Percentiles rank a stretch among this genome's conserved stretches.
phyloP scores from a whole-genome alignment of 1,140 invertebrate species.

The Streblospio benedicti region DNA sequence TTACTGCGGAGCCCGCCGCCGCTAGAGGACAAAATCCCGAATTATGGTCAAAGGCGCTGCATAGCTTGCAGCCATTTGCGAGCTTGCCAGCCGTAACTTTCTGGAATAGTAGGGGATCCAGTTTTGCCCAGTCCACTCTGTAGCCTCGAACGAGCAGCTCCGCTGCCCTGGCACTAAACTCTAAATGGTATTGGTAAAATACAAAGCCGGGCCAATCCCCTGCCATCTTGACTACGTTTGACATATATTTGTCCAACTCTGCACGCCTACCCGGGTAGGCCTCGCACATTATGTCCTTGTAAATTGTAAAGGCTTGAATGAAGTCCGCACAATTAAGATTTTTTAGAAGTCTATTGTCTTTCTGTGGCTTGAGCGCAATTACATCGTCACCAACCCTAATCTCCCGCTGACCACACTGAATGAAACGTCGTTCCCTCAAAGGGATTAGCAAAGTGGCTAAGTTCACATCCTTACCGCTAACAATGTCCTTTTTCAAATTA shows the following conservation, averaged over 20 bases:
- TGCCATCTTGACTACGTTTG: background rate
- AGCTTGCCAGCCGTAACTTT: too few species aligned
- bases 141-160: background rate
- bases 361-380: too few species aligned
- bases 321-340: background rate
- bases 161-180: background rate
- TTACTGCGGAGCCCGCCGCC: background rate
- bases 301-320: background rate
- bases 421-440: too few species aligned
- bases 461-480: background rate
- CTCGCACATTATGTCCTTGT: background rate
- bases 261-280: too few species aligned
- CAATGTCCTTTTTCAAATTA: too few species aligned
- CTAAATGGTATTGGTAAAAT: conserved; percentile 1
- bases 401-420: too few species aligned
- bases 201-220: background rate
- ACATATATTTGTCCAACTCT: background rate
- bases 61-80: background rate
- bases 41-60: background rate
- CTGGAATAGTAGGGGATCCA: too few species aligned
- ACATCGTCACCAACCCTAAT: too few species aligned
- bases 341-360: background rate
- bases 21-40: background rate
- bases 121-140: too few species aligned
- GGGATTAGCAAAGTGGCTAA: background rate